phyloP scores from a whole-genome alignment of 1,140 invertebrate genomes.

The Cataglyphis hispanica region DNA sequence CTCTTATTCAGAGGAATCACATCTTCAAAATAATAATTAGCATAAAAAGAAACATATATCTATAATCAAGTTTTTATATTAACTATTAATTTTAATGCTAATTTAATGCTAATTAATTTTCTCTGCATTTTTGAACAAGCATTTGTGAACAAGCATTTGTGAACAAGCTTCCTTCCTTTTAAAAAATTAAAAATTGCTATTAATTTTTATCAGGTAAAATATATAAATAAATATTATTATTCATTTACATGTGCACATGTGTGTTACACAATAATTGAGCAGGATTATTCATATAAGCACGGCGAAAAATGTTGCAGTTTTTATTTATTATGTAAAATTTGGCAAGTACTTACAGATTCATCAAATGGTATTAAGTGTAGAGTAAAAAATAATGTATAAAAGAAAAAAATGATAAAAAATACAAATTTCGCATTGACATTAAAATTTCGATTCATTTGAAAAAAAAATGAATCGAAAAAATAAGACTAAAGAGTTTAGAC shows the following conservation, averaged over 20 bases:
- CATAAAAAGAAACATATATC: not conserved
- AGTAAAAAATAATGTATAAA: not conserved
- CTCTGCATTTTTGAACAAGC: not conserved
- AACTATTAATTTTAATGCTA: slow-evolving; percentile 20
- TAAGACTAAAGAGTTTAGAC: not conserved
- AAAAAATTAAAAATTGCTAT: not conserved
- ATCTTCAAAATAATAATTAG: not conserved
- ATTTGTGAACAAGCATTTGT: not conserved
- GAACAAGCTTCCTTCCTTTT: not conserved
- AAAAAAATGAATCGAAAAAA: not conserved
- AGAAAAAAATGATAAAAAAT: slow-evolving; percentile 7
- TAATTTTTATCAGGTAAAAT: slow-evolving; percentile 24
- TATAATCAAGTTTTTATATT: not conserved
- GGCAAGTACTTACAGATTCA: slow-evolving; percentile 34
- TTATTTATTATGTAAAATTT: slow-evolving; percentile 55
- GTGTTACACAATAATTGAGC: slow-evolving; percentile 15
- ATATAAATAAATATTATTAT: not conserved
- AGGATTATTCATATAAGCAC: slow-evolving; percentile 35
- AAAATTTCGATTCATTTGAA: not conserved
- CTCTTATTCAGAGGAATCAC: not conserved
- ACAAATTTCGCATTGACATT: not conserved
- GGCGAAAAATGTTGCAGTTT: slow-evolving; percentile 25
- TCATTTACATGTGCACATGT: not conserved
- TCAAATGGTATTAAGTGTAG: not conserved
- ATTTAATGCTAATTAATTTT: slow-evolving; percentile 8